A percentile compares a stretch with the other conserved stretches of the same genome.
These are phyloP conservation scores for Rapana venosa DNA, from an alignment of 2,888 invertebrate species.

Conservation along the genomic window DNA sequence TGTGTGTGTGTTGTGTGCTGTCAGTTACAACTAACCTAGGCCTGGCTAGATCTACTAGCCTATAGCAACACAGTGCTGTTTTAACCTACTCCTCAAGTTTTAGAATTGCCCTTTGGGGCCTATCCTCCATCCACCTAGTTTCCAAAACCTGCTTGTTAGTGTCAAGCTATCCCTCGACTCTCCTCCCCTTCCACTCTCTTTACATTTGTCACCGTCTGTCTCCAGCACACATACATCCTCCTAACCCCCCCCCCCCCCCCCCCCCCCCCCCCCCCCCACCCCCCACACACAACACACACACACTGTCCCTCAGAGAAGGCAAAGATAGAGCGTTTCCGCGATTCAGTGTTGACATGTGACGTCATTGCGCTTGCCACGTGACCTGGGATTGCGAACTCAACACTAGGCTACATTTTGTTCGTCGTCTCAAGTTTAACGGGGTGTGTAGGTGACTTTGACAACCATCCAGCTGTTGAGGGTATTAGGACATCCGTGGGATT, in stretches of 20 bases:
- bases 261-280: background rate
- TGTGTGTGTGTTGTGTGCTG: no score
- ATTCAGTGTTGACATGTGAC: constrained; percentile 30
- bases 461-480: background rate
- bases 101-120: no score
- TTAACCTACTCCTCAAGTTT: no score
- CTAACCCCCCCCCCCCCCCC: background rate
- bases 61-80: no score
- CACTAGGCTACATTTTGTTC: background rate
- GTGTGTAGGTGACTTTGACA: constrained; percentile 35
- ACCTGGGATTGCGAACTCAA: constrained; percentile 8
- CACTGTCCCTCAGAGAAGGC: background rate
- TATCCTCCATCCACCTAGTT: no score
- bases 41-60: no score
- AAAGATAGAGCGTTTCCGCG: background rate
- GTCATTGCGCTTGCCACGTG: constrained; percentile 39
- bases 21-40: no score
- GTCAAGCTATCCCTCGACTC: no score
- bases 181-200: no score
- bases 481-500: background rate
- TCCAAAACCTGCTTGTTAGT: no score
- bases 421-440: background rate
- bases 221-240: background rate
- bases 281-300: background rate
- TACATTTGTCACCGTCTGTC: no score